Percentiles rank a stretch among this genome's conserved stretches.
Evolutionary conservation across 2,888 invertebrate genomes (phyloP).

Genomic region (Phoronis australis): DNA sequence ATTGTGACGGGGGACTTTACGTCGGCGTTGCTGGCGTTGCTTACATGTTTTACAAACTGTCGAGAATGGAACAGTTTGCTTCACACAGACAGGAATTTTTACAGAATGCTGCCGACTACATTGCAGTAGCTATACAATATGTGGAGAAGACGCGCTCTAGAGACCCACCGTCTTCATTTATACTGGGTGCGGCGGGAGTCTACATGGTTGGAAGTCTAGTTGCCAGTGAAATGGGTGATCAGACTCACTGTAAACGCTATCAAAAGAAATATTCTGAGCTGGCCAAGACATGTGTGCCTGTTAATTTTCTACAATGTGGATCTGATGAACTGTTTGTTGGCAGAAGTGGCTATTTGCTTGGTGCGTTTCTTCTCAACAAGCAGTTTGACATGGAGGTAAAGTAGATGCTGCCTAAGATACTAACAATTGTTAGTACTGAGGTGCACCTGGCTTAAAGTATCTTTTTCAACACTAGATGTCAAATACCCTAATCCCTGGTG

Average conservation of each 20-base stretch:
- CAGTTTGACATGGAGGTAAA: conserved; percentile 32
- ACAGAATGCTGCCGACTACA: conserved; percentile 61
- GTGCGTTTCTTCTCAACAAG: conserved; percentile 65
- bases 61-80: conserved; percentile 56
- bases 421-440: no score
- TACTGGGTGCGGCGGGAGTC: conserved; percentile 75
- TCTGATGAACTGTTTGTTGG: conserved; percentile 84
- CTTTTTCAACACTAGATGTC: no score
- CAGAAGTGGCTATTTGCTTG: conserved; percentile 75
- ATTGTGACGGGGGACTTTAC: conserved; percentile 63
- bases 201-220: conserved; percentile 62
- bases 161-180: conserved; percentile 65
- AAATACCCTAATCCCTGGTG: no score
- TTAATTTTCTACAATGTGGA: conserved; percentile 46
- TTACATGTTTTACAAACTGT: conserved; percentile 70
- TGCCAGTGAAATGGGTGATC: conserved; percentile 51
- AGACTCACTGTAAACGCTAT: conserved; percentile 10
- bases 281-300: conserved; percentile 54
- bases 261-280: conserved; percentile 52
- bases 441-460: no score
- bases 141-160: conserved; percentile 51
- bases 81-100: conserved; percentile 52
- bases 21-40: conserved; percentile 68
- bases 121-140: conserved; percentile 61
- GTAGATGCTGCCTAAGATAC: no score